These are phyloP conservation scores for Scolopax bukidnonensis DNA, from an alignment of 2,797 vertebrate species.

Conservation along the genomic window DNA sequence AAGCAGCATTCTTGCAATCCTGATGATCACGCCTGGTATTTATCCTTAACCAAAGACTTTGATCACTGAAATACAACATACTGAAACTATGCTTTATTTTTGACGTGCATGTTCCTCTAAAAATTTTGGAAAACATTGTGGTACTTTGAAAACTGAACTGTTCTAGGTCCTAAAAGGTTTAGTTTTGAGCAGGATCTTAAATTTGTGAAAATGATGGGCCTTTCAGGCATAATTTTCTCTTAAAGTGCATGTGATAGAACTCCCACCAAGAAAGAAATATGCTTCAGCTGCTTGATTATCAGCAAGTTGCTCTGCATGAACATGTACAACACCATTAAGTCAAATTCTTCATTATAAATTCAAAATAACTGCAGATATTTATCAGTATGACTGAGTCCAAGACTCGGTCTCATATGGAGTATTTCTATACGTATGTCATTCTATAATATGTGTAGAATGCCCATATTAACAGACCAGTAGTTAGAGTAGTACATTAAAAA, in stretches of 20 bases:
- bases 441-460: not conserved
- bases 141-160: not conserved
- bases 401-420: not conserved
- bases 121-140: not conserved
- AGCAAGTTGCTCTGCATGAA: slow-evolving; percentile 36
- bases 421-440: not conserved
- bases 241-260: not conserved
- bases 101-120: not conserved
- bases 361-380: slow-evolving; percentile 56
- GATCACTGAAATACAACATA: not conserved
- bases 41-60: not conserved
- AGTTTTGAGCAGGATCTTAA: not conserved
- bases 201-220: not conserved
- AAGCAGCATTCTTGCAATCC: not conserved
- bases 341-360: slow-evolving; percentile 59
- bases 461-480: not conserved
- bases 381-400: slow-evolving; percentile 12
- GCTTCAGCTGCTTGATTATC: slow-evolving; percentile 6
- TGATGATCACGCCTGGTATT: not conserved
- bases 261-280: slow-evolving; percentile 18
- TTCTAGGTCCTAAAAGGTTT: not conserved
- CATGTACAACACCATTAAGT: slow-evolving; percentile 36
- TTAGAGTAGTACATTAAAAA: not conserved
- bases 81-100: not conserved
- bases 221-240: slow-evolving; percentile 3